These are phyloP conservation scores for Apaloderma vittatum DNA, from an alignment of 2,113 vertebrate species.

Conservation along the genomic window DNA sequence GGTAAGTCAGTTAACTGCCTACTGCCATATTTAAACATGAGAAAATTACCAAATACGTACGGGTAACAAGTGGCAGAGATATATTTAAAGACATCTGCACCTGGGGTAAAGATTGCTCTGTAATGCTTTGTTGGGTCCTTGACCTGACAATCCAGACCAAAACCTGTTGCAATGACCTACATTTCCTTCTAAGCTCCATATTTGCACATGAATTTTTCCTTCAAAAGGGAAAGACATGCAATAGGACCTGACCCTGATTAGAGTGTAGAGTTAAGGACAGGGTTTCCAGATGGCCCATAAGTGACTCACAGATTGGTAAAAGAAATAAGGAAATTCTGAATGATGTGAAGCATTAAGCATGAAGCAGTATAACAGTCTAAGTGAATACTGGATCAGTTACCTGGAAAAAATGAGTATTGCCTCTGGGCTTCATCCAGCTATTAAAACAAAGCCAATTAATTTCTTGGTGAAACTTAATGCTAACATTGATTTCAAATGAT, in stretches of 20 bases:
- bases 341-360: not conserved
- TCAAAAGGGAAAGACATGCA: not conserved
- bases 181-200: not conserved
- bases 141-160: not conserved
- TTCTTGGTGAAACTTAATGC: not conserved
- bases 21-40: not conserved
- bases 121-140: not conserved
- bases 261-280: accelerated
- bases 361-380: not conserved
- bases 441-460: not conserved
- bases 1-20: not conserved
- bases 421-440: not conserved
- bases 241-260: not conserved
- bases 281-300: accelerated
- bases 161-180: not conserved
- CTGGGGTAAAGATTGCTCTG: not conserved
- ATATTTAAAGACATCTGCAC: not conserved
- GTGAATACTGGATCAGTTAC: not conserved
- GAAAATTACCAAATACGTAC: not conserved
- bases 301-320: not conserved
- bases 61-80: accelerated
- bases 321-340: not conserved
- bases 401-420: not conserved
- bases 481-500: not conserved
- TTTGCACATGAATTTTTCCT: accelerated